A percentile compares a stretch with the other conserved stretches of the same genome.
phyloP scores from a whole-genome alignment of 2,113 vertebrate genomes.

The Setophaga coronata region DNA sequence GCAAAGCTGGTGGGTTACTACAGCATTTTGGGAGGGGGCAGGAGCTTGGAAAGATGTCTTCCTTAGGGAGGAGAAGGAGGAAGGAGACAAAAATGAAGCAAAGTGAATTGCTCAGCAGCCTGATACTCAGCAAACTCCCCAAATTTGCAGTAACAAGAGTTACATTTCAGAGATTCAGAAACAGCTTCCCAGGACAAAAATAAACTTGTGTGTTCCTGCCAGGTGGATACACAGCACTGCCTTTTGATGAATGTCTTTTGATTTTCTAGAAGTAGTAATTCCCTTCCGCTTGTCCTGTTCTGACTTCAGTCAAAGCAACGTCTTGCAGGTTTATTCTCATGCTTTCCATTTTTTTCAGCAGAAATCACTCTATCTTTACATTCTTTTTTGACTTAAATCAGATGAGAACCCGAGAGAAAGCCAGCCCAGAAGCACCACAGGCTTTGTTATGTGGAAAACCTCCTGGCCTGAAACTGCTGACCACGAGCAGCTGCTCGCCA shows the following conservation, averaged over 20 bases:
- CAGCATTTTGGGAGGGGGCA: constrained; percentile 59
- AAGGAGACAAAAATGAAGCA: constrained; percentile 41
- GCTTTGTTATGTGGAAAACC: background rate
- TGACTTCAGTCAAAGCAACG: background rate
- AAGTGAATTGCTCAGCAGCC: background rate
- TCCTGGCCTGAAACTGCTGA: background rate
- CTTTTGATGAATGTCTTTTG: background rate
- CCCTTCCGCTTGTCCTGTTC: background rate
- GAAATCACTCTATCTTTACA: background rate
- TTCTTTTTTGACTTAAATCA: background rate
- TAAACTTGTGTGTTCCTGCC: constrained; percentile 27
- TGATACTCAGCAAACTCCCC: background rate
- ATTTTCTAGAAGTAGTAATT: constrained; percentile 29
- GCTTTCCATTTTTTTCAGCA: background rate
- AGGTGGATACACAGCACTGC: background rate
- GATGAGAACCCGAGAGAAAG: background rate
- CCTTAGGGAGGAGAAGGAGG: background rate
- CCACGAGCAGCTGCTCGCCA: background rate
- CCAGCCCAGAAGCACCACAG: background rate
- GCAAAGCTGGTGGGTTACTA: constrained; percentile 44
- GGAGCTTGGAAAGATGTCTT: constrained; percentile 22
- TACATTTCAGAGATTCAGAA: constrained; percentile 26
- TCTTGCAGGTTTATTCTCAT: background rate
- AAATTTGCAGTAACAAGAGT: background rate
- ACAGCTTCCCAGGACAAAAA: constrained; percentile 16